Evolutionary conservation across 2,797 vertebrate genomes (phyloP).

Genomic region (Sebastes vulpes): DNA sequence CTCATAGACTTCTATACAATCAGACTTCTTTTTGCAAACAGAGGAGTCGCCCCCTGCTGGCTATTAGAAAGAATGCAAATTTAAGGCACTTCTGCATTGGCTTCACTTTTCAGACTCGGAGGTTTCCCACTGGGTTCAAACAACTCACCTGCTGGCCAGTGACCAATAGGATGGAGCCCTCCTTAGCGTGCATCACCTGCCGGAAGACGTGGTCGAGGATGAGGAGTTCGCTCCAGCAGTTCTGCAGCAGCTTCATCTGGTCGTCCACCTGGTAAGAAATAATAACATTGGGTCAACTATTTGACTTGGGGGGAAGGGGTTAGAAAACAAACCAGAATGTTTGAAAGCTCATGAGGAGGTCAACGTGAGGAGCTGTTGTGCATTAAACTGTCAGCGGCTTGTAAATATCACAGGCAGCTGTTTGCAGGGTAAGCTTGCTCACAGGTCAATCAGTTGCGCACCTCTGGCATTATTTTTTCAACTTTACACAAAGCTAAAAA

Average conservation of each 20-base stretch:
- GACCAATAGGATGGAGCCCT: slow-evolving; percentile 96
- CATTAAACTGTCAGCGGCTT: not conserved
- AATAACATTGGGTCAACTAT: slow-evolving; percentile 24
- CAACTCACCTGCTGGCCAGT: slow-evolving; percentile 96
- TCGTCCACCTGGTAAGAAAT: slow-evolving; percentile 92
- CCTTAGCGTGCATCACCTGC: slow-evolving; percentile 97
- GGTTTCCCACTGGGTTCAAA: not conserved
- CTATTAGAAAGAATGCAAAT: no score
- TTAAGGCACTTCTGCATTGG: no score
- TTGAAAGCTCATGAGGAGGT: not conserved
- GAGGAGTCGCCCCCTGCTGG: no score
- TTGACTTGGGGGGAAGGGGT: not conserved
- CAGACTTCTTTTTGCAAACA: no score
- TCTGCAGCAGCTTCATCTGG: slow-evolving; percentile 99
- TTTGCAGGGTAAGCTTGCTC: slow-evolving; percentile 36
- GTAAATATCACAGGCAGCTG: slow-evolving; percentile 45
- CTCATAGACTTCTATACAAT: no score
- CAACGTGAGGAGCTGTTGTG: not conserved
- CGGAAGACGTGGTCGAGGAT: slow-evolving; percentile 98
- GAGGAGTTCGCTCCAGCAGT: slow-evolving; percentile 99
- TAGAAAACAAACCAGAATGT: not conserved
- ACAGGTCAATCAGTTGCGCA: slow-evolving; percentile 49
- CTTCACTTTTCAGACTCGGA: no score
- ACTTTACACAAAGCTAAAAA: slow-evolving; percentile 45
- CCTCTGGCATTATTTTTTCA: slow-evolving; percentile 29